Evolutionary conservation across 2,113 vertebrate genomes (phyloP), one percentile per base, ranked within the genome.

Genomic region (Ploceus nigricollis): DNA sequence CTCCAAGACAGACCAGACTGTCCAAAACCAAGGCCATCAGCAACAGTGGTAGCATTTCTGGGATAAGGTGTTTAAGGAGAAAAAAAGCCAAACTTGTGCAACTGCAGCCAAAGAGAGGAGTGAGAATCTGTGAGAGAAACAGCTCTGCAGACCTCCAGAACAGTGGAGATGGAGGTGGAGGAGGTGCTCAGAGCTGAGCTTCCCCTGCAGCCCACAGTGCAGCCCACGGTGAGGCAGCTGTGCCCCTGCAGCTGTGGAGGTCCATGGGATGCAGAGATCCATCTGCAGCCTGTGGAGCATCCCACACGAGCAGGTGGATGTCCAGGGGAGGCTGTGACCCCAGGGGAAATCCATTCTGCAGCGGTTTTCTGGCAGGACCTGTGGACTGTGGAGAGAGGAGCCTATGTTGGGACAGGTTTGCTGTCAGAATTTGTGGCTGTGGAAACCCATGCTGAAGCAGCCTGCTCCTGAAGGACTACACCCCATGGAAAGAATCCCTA

Each of bases 251-350:
- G 35, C 22, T 35, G 10, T 27, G 30, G 21, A 54, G 21, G 3
- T 24, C 40, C 54, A 23, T 0, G 4, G 63, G 27, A 33, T 44
- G 9, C 37, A 28, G 31, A 70, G 48, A 77, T 58, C 9, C 17
- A 21, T 10, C 30, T 63, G 33, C 18, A 51, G 28, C 13, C 45
- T 45, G 6, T 33, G 30, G 13, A 70, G 10, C 9, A 57, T 5
- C 24, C 24, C 21, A 50, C 6, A 13, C 0, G 0, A n/a, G 25
- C 20, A 48, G 23, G 11, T 18, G 57, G 31, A 10, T 53, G 16
- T 7, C 31, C 0, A 0, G 71, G 25, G 20, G 28, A 60, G 15
- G 12, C 28, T 54, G 45, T 54, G 20, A 71, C 9, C 13, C 24
- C 13, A 8, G 15, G 45, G 12, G 23, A 60, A 60, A 45, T 12